These are phyloP conservation scores for Eubasilissa splendida DNA, from an alignment of 2,888 invertebrate genomes.

Conservation along the genomic window DNA sequence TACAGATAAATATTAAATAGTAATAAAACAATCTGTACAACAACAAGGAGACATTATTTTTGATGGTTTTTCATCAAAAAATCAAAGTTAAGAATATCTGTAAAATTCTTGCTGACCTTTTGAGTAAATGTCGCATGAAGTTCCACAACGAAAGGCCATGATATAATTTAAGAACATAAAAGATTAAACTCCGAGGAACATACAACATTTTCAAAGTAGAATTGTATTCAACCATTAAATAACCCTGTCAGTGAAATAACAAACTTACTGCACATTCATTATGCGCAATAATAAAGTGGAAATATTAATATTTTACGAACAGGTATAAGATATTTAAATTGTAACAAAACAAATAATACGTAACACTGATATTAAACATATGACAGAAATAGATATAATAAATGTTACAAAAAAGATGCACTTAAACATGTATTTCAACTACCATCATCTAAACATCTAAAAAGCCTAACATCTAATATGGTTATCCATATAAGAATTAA, in stretches of 20 bases:
- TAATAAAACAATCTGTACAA: constrained; percentile 50
- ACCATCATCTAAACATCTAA: constrained; percentile 57
- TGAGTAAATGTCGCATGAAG: constrained; percentile 6
- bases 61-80: constrained; percentile 2
- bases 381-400: constrained; percentile 43
- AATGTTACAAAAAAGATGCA: constrained; percentile 52
- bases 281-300: constrained; percentile 50
- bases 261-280: constrained; percentile 44
- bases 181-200: constrained; percentile 31
- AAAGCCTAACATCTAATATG: constrained; percentile 57
- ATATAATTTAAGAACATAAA: constrained; percentile 35
- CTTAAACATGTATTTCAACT: constrained; percentile 53
- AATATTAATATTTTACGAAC: constrained; percentile 47
- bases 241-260: constrained; percentile 58
- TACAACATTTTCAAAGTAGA: constrained; percentile 45
- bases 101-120: constrained; percentile 22
- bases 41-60: constrained; percentile 45
- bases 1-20: constrained; percentile 47
- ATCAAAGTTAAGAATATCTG: constrained; percentile 25
- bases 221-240: constrained; percentile 47
- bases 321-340: constrained; percentile 48
- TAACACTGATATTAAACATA: constrained; percentile 53
- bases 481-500: constrained; percentile 53
- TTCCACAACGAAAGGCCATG: constrained; percentile 11
- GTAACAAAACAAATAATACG: constrained; percentile 54